Base-by-base conservation (phyloP, 2,888 invertebrate genomes). In the Apomyelois bistriatella region DNA sequence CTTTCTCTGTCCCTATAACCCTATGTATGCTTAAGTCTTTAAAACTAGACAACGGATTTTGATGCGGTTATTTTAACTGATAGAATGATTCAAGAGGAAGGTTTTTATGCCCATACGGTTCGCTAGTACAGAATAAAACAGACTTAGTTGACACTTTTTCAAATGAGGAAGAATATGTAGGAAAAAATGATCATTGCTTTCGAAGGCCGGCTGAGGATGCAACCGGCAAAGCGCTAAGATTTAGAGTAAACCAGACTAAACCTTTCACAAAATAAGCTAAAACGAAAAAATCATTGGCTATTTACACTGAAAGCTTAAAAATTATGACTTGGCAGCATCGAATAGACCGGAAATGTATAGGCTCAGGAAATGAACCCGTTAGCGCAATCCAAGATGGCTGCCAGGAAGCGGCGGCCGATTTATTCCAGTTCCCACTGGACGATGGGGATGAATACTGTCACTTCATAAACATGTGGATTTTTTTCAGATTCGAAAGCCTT, bases 321-420 rank as follows among this genome's bases (percentile, higher is more conserved):
- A 85, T 82, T 78, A 79, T 82, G 81, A 82, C 76, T 80, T 82
- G 79, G 82, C 84, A 85, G 72, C 82, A 77, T 77, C 80, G 76
- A 81, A 76, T 76, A 72, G 73, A 68, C 75, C 82, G 87, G 86
- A 88, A 85, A 82, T 82, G 85, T 85, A 87, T 87, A 87, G 89
- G 88, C 86, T 74, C 84, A 85, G 88, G 89, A 89, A 89, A 89
- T 89, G 88, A 89, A 88, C 85, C 85, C 82, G 88, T 85, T 86
- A 86, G 83, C 79, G 76, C 83, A 80, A 81, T 83, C 74, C 86
- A 88, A 88, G 87, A 87, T 87, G 86, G 86, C 87, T 60, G 75
- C 61, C 62, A 67, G 81, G 80, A 81, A 74, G 67, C 66, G 69
- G 69, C 68, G 61, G 68, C 77, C 77, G 82, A 82, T 85, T 84